phyloP scores from a whole-genome alignment of 2,113 vertebrate genomes.

The Pithys albifrons region DNA sequence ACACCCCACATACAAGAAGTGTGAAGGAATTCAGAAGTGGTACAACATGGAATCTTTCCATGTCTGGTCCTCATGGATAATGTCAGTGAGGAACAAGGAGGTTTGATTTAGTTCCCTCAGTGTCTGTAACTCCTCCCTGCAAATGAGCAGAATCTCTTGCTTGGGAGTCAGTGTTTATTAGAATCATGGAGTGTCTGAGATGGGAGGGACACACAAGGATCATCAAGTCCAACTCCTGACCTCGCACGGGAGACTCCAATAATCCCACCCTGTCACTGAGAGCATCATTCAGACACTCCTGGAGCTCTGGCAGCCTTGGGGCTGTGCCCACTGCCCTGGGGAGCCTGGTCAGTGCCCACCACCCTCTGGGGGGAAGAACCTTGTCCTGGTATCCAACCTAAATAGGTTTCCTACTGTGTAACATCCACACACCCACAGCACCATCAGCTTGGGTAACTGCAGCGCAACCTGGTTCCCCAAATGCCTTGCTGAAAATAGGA shows the following conservation, averaged over 20 bases:
- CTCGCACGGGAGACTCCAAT: neutral
- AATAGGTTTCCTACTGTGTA: neutral
- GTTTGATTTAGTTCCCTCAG: neutral
- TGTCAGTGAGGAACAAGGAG: neutral
- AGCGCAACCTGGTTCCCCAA: neutral
- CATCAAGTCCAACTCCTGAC: neutral
- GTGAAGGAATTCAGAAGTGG: neutral
- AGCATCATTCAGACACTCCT: neutral
- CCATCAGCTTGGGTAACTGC: neutral
- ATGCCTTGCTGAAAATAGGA: neutral
- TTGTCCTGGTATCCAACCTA: neutral
- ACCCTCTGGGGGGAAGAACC: neutral
- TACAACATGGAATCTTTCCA: neutral
- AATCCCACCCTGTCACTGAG: neutral
- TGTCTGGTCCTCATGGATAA: neutral
- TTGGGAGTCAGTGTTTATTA: neutral
- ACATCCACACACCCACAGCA: neutral
- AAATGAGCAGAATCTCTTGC: neutral
- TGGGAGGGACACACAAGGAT: neutral
- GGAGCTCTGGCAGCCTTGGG: neutral
- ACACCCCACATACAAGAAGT: fast-evolving
- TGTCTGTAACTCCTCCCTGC: neutral
- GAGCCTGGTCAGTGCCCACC: neutral
- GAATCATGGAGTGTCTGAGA: neutral
- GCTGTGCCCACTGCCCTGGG: neutral